Base-by-base conservation (phyloP, 2,888 invertebrate species). In the Phorcus lineatus region DNA sequence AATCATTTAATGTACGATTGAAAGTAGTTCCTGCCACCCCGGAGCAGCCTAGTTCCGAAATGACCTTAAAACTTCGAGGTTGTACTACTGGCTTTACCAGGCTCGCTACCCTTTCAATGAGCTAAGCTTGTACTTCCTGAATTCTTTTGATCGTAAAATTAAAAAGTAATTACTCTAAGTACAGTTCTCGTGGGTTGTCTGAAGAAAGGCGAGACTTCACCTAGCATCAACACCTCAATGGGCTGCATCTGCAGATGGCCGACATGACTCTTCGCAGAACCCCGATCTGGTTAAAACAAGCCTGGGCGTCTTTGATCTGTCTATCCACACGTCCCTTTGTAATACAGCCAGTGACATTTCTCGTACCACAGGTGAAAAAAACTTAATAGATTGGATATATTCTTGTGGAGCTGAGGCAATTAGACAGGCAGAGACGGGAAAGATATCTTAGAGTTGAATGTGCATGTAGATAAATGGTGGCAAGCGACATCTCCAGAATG, bases 81-180 rank as follows among this genome's bases (percentile, higher is more conserved):
- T 62, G 28, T n/a, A 62, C 13, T 24, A n/a, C 17, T 16, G 62
- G 24, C 62, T 62, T 22, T 47, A 24, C 62, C 62, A 62, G 62
- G 28, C 28, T 17, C 28, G 13, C 16, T 62, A 62, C 28, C 24
- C 62, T 62, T 62, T 62, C 62, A 62, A 28, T 62, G 16, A 62
- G 28, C 62, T 62, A 62, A 62, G 62, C 62, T 62, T 62, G 62
- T 62, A 62, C 24, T 62, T 62, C 62, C 62, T 62, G 28, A 62
- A 62, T 24, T 62, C 62, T 24, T 62, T 62, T 62, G 62, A 62
- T 62, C 62, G 62, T 62, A 28, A 62, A 62, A 62, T 62, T 62
- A 62, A 62, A 62, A 62, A 62, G 62, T 62, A 62, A 62, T 62
- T 62, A 62, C 62, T 62, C 24, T 62, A 28, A 62, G 62, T 62